Evolutionary conservation across 2,888 invertebrate species (phyloP), one percentile per base, ranked within the genome.

Genomic region (Clanis bilineata): DNA sequence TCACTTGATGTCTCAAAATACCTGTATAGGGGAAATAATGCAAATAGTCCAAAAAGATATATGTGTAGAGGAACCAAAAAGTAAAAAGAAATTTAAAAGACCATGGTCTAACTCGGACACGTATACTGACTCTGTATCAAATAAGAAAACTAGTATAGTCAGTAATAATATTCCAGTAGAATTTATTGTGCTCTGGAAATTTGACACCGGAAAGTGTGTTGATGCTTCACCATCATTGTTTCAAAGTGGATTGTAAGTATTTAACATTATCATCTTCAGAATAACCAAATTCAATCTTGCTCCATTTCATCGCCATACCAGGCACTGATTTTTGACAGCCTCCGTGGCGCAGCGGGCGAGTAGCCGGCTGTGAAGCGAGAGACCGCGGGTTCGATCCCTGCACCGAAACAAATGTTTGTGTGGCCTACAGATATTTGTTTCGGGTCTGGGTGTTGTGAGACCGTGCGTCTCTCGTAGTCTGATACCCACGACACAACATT

Each of bases 181-280:
- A 28, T 86, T 88, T 65, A 66, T 73, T 39, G 93, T 94, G 83
- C 77, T 81, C 83, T 93, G 94, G 95, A 90, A 86, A 65, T 93
- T 91, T 78, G 86, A 96, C 82, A 93, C 96, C 57, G 91, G 93
- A 43, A 97, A 97, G 85, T 98, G 98, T 88, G 94, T 98, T 9
- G 97, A 98, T 92, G 95, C 96, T 7, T 94, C 96, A 12, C 96
- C 97, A 21, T 86, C 93, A 22, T 68, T 94, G 57, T 93, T 93
- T 68, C 71, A 85, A 67, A 74, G 74, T 63, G 82, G 79, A 69
- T 76, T 80, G 94, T 94, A 86, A 90, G 90, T 86, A 67, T 22
- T 22, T 23, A 45, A 4, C 2, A 43, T 10, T 23, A 10, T 51
- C 18, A 15, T 15, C 18, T 28, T n/a, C 43, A 21, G 4, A 43